phyloP scores from a whole-genome alignment of 2,797 vertebrate species.

The Antennarius maculatus region DNA sequence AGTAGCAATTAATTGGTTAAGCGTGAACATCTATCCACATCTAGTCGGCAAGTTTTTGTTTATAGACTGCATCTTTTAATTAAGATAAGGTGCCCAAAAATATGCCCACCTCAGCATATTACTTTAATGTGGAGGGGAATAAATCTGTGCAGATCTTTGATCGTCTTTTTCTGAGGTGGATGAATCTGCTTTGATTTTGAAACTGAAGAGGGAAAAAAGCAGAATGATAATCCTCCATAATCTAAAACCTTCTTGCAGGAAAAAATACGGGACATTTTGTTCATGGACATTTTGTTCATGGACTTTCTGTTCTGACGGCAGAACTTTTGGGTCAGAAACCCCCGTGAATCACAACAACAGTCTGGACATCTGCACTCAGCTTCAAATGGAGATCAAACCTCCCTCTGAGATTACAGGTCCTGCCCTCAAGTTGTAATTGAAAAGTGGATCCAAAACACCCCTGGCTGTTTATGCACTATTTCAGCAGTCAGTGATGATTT shows the following conservation, averaged over 20 bases:
- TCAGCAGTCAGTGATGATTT: no score
- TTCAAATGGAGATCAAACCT: conserved; percentile 37
- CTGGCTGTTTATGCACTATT: no score
- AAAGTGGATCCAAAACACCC: background rate
- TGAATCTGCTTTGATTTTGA: background rate
- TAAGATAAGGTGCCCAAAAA: no score
- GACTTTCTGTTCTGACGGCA: conserved; percentile 36
- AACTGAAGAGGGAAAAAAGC: background rate
- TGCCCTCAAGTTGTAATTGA: conserved; percentile 10
- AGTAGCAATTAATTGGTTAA: no score
- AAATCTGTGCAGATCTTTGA: no score
- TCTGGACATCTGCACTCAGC: conserved; percentile 68
- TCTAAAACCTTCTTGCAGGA: background rate
- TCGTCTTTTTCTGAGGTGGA: background rate
- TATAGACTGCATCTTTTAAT: background rate
- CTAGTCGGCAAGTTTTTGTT: background rate
- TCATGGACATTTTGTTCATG: background rate
- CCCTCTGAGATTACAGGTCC: conserved; percentile 50
- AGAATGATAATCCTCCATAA: background rate
- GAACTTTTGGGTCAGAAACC: conserved; percentile 61
- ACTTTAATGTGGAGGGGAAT: no score
- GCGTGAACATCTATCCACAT: background rate
- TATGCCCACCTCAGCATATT: background rate
- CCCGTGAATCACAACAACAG: conserved; percentile 66
- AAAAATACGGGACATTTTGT: conserved; percentile 22